These are phyloP conservation scores for Falco concolor DNA, from an alignment of 2,797 vertebrate species.

Conservation along the genomic window DNA sequence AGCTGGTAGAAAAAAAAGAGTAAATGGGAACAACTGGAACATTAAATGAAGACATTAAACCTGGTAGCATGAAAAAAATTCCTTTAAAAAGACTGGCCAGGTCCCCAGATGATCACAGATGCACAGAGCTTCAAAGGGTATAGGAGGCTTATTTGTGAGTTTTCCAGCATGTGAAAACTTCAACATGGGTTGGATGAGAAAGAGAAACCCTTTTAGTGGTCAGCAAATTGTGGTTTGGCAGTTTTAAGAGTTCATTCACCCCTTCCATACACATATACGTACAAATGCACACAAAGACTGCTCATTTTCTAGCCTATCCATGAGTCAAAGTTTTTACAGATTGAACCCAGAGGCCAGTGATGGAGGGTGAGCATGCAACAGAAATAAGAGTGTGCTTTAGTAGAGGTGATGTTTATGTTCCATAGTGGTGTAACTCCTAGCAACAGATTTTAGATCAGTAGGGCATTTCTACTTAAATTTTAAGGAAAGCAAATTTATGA, in stretches of 20 bases:
- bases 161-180: not conserved
- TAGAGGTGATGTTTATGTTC: not conserved
- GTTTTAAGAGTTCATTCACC: not conserved
- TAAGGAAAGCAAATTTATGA: not conserved
- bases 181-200: not conserved
- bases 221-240: not conserved
- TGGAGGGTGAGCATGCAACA: not conserved
- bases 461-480: not conserved
- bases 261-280: not conserved
- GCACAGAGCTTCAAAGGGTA: not conserved
- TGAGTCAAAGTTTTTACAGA: not conserved
- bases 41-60: not conserved
- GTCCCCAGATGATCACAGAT: not conserved
- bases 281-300: not conserved
- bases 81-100: not conserved
- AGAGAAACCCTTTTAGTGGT: not conserved
- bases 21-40: not conserved
- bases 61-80: not conserved
- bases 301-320: not conserved
- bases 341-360: not conserved
- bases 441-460: not conserved
- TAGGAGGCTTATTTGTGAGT: not conserved
- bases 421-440: not conserved
- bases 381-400: not conserved
- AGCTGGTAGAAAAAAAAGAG: not conserved